Conservation (phyloP, 1,140 invertebrate genomes). For the Polypedilum vanderplanki region DNA sequence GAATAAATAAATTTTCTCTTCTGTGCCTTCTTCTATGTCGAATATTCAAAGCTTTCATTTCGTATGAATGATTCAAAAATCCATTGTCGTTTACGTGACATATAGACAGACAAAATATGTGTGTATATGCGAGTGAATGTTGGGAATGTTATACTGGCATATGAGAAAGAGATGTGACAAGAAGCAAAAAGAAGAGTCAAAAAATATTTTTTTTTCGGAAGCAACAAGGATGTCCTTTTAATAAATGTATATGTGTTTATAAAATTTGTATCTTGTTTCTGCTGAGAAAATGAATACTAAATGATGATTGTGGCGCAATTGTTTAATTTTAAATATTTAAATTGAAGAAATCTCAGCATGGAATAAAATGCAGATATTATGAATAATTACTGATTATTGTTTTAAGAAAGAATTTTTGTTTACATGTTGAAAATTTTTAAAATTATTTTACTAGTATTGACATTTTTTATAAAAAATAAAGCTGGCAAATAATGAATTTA, state of each 20-base stretch:
- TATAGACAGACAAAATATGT: slow-evolving; percentile 6
- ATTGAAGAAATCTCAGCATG: too few species aligned
- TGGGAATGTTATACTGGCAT: neutral
- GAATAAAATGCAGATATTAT: too few species aligned
- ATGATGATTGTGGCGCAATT: neutral
- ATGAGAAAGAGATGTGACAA: neutral
- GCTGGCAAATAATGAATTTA: too few species aligned
- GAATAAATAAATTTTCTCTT: slow-evolving; percentile 9
- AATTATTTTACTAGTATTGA: too few species aligned
- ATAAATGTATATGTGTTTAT: neutral
- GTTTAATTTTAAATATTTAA: too few species aligned
- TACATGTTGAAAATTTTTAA: too few species aligned
- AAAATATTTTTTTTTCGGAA: neutral
- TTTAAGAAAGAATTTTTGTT: too few species aligned
- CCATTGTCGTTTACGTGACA: slow-evolving; percentile 16
- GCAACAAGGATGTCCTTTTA: slow-evolving; percentile 17
- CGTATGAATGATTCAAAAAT: slow-evolving; percentile 14
- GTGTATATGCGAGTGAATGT: neutral
- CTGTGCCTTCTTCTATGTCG: neutral
- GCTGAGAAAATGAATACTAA: neutral
- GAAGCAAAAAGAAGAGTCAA: neutral
- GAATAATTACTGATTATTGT: too few species aligned
- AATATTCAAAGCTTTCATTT: slow-evolving; percentile 4
- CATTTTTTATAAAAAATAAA: too few species aligned
- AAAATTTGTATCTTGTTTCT: neutral